Evolutionary conservation across 1,140 invertebrate genomes (phyloP), one percentile per base, ranked within the genome.

Genomic region (Lysiphlebus fabarum): DNA sequence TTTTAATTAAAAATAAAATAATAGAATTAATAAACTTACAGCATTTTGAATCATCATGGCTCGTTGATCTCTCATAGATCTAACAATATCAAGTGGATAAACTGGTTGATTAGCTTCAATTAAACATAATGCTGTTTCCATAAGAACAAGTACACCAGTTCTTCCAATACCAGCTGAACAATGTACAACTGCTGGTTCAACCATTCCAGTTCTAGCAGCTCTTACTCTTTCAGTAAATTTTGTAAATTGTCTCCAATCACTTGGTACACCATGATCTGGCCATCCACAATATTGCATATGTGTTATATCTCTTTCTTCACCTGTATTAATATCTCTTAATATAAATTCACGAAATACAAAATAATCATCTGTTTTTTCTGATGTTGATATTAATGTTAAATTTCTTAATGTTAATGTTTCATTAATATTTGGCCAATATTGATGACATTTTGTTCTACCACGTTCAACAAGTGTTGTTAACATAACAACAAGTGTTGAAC

Each of bases 11-110:
- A 56, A 12, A 17, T 5, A 5, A 34, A 53, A 40, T 14, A 53
- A 12, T 7, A 43, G 36, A 53, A n/a, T n/a, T n/a, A 42, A 54
- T 59, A 70, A 57, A 87, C 90, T 89, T 81, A 98, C 95, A 85
- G 93, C 87, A 81, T 96, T 99, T 84, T 99, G 96, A 76, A 99
- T 95, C 84, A 98, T 93, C 89, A 98, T 96, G 55, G 96, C 94
- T 65, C 97, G 83, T 79, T 98, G 95, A 77, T 96, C 91, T 59
- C 96, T 83, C 95, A 99, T 98, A 58, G 87, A 85, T 51, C 89
- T 82, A 14, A 98, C 93, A 67, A 98, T 91, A 73, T 98, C 94
- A 33, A 99, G 81, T 3, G 96, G 96, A 84, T 97, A 98, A 1
- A 99, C 89, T 0, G 96, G 95, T 77, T 98, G 92, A 64, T 92